Evolutionary conservation across 2,888 invertebrate genomes (phyloP), one percentile per base, ranked within the genome.

Genomic region (Hydroisotoma schaefferi): DNA sequence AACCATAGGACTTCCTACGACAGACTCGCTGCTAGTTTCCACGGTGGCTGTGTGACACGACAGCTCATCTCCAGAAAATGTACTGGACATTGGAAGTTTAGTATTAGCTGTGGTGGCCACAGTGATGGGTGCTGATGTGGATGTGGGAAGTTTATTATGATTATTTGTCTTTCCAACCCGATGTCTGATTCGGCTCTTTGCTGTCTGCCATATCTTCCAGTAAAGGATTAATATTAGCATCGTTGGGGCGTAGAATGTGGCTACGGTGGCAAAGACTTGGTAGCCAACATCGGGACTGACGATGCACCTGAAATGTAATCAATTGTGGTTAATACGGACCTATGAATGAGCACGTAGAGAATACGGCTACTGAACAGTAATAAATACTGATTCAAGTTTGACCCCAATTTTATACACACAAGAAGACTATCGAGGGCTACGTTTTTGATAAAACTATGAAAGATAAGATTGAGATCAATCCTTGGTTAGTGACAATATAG

Each of bases 201-300:
- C 94, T 5, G 92, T 90, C 77, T 90, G 87, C 79, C 89, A 84
- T 81, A 88, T 94, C 76, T 90, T 84, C 87, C 90, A 91, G 80
- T 94, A 94, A 48, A 94, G 82, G 74, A 90, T 84, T 71, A 94
- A 83, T 75, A 95, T 93, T 55, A 91, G 85, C 64, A 88, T 80
- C 48, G 94, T 83, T 26, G 94, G 94, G 67, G 91, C 84, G 77
- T 93, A 94, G 79, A 94, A 94, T 38, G 93, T 92, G 90, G 71
- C 75, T 76, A 68, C 72, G 46, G 69, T 74, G 40, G 70, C 72
- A 67, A 72, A 70, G 40, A 72, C 66, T 61, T 68, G 69, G 53
- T 68, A 73, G 67, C 85, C 84, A 64, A 88, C 82, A 74, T 90
- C 90, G 76, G 93, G 93, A 74, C 89, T 90, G 71, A 94, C 89